phyloP scores from a whole-genome alignment of 2,797 vertebrate genomes.

The Molossus molossus region DNA sequence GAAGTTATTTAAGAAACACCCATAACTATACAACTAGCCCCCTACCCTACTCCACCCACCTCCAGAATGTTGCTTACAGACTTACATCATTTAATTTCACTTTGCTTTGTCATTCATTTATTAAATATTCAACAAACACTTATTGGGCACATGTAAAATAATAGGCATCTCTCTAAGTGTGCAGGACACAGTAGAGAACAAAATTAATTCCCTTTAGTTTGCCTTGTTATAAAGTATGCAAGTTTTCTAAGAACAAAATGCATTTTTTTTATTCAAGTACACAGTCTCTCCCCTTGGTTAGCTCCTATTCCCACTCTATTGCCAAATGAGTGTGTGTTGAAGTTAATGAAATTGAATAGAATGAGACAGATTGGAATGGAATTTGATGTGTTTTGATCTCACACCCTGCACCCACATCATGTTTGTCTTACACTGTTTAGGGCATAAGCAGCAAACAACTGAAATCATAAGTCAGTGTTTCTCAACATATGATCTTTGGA shows the following conservation, averaged over 20 bases:
- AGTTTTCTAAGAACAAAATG: background rate
- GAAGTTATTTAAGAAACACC: slow-evolving; percentile 25
- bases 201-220: slow-evolving; percentile 45
- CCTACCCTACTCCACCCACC: background rate
- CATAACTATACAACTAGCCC: background rate
- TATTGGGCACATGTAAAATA: background rate
- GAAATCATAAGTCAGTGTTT: background rate
- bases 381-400: background rate
- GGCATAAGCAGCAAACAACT: background rate
- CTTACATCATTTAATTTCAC: slow-evolving; percentile 22
- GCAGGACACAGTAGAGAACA: background rate
- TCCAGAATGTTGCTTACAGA: slow-evolving; percentile 15
- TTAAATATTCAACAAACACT: slow-evolving; percentile 29
- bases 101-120: slow-evolving; percentile 35
- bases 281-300: background rate
- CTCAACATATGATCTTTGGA: background rate
- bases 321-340: slow-evolving; percentile 21
- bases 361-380: background rate
- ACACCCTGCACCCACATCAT: background rate
- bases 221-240: slow-evolving; percentile 11
- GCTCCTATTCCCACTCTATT: background rate
- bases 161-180: background rate
- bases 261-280: background rate
- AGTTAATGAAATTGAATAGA: background rate
- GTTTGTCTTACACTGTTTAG: background rate